A percentile compares a stretch with the other conserved stretches of the same genome.
Evolutionary conservation across 2,113 vertebrate species (phyloP).

Genomic region (Nicator chloris): DNA sequence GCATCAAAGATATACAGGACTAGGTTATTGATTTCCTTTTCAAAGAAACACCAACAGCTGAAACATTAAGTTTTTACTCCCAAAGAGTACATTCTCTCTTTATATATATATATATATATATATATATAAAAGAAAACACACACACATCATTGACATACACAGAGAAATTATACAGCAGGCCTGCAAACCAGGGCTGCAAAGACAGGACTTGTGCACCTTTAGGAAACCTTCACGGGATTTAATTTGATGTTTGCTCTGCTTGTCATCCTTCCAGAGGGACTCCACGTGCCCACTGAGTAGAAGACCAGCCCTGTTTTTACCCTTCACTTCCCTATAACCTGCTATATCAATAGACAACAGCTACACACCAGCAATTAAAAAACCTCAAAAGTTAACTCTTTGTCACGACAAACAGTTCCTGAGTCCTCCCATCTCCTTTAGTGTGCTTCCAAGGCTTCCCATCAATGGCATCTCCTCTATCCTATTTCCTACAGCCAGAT

Average conservation of each 20-base stretch:
- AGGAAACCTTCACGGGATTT: neutral
- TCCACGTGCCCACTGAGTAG: rapidly evolving
- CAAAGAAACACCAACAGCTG: neutral
- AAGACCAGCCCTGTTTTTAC: neutral
- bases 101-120: neutral
- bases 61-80: neutral
- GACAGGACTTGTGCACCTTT: neutral
- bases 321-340: neutral
- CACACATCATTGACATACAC: neutral
- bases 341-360: rapidly evolving
- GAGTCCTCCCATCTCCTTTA: neutral
- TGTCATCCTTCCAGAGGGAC: neutral
- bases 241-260: neutral
- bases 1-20: neutral
- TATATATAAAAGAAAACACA: neutral
- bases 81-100: neutral
- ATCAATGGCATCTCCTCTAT: neutral
- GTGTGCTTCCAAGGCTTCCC: neutral
- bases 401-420: rapidly evolving
- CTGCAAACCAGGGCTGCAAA: neutral
- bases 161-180: neutral
- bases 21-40: neutral
- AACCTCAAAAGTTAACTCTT: neutral
- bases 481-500: neutral
- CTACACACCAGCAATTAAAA: neutral